Conservation (phyloP, 2,888 invertebrate species). For the Polymixis lichenea region DNA sequence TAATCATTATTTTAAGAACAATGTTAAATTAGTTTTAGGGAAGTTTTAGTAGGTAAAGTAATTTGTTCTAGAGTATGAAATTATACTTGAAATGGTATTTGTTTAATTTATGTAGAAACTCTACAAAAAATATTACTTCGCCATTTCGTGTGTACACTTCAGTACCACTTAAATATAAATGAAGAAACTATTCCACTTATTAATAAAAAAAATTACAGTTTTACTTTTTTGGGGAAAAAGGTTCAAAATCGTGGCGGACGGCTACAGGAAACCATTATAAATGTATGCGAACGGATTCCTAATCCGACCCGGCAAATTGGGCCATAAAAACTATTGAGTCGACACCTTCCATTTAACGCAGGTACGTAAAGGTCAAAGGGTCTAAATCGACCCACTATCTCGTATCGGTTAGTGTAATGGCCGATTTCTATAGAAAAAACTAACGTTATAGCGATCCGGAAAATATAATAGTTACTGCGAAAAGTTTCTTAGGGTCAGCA, state of each 20-base stretch:
- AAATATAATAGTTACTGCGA: constrained; percentile 18
- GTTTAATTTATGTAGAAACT: no score
- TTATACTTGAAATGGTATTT: not conserved
- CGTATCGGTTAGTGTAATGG: constrained; percentile 33
- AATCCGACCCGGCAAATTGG: constrained; percentile 37
- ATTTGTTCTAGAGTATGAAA: not conserved
- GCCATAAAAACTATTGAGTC: constrained; percentile 48
- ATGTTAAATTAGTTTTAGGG: no score
- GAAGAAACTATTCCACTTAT: not conserved
- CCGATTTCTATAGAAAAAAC: constrained; percentile 37
- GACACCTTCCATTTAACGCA: constrained; percentile 36
- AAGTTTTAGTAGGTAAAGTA: not conserved
- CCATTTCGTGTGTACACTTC: not conserved
- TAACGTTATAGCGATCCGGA: constrained; percentile 9
- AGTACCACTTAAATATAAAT: not conserved
- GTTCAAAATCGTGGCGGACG: not conserved
- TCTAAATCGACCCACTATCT: constrained; percentile 12
- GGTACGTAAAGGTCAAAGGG: constrained; percentile 3
- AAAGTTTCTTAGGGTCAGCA: constrained; percentile 16
- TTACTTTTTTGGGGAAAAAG: not conserved
- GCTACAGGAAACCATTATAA: constrained; percentile 20
- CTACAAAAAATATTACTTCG: no score
- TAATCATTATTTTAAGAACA: not conserved
- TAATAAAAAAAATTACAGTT: not conserved
- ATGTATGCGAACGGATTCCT: constrained; percentile 17